Evolutionary conservation across 2,888 invertebrate species (phyloP).

Genomic region (Leucoma salicis): DNA sequence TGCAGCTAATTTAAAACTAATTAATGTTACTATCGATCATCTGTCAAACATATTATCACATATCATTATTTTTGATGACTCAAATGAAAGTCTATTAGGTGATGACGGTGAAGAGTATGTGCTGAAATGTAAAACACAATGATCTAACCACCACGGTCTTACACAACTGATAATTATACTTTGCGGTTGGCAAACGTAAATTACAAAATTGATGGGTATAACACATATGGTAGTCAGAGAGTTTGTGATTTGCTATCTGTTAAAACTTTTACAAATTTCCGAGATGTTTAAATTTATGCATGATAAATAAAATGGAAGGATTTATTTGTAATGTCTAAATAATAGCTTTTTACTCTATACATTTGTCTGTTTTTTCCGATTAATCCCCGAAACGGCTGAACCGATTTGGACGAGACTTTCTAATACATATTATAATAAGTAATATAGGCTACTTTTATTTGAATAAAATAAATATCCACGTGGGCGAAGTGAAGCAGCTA

Average conservation of each 20-base stretch:
- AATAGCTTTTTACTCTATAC: too few relatives aligned
- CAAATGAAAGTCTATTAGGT: constrained; percentile 47
- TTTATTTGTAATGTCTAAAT: too few relatives aligned
- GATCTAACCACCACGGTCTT: constrained; percentile 53
- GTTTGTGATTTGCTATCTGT: not conserved
- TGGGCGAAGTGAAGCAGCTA: too few relatives aligned
- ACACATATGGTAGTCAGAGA: not conserved
- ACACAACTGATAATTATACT: constrained; percentile 60
- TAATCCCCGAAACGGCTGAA: too few relatives aligned
- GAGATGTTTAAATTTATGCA: too few relatives aligned
- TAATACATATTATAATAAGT: too few relatives aligned
- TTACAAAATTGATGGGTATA: constrained; percentile 46
- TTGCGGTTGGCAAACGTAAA: constrained; percentile 48
- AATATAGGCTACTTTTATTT: too few relatives aligned
- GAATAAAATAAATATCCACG: too few relatives aligned
- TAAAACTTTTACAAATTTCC: not conserved
- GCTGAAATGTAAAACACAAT: constrained; percentile 51
- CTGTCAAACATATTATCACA: constrained; percentile 50
- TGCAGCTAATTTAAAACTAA: constrained; percentile 1
- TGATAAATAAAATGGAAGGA: too few relatives aligned
- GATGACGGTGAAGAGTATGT: constrained; percentile 45
- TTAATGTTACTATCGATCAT: constrained; percentile 42
- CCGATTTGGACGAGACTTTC: too few relatives aligned
- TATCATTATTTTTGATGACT: constrained; percentile 49
- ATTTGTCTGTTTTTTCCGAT: too few relatives aligned